A percentile compares a stretch with the other conserved stretches of the same genome.
These are phyloP conservation scores for Styela plicata DNA, from an alignment of 23 tunicate species.

Conservation along the genomic window DNA sequence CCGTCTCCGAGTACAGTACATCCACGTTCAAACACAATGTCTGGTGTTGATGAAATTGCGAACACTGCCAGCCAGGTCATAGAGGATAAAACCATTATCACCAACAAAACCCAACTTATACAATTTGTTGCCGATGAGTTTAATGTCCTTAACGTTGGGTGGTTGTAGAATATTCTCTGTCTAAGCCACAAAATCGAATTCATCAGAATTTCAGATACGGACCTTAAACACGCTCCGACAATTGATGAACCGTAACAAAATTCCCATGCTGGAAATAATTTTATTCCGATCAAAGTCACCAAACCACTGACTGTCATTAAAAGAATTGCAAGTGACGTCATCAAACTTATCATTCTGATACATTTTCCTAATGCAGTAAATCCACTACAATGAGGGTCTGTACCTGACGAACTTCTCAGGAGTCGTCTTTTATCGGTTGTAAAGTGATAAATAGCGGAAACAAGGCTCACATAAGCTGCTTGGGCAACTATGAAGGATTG, in stretches of 20 bases:
- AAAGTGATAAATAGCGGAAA: background rate
- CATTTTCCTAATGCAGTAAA: background rate
- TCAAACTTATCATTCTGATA: background rate
- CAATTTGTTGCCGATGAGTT: conserved; percentile 29
- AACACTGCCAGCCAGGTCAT: conserved; percentile 25
- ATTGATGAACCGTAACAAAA: background rate
- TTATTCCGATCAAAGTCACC: background rate
- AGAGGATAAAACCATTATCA: conserved; percentile 41
- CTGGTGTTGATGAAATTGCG: conserved; percentile 15
- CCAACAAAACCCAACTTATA: conserved; percentile 47
- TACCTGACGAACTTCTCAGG: background rate
- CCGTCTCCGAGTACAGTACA: conserved; percentile 28
- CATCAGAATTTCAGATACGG: conserved; percentile 37
- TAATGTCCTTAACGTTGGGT: conserved; percentile 47
- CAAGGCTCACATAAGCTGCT: background rate
- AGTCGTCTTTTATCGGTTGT: background rate
- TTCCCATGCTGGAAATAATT: background rate
- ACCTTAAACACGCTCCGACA: conserved; percentile 26
- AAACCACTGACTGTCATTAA: background rate
- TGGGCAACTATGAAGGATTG: background rate
- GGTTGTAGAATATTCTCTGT: conserved; percentile 54
- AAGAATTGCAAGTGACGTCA: background rate
- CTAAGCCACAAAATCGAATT: conserved; percentile 64
- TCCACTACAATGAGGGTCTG: background rate
- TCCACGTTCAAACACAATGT: background rate